Conservation (phyloP, 2,888 invertebrate species). For the Machimus rusticus region DNA sequence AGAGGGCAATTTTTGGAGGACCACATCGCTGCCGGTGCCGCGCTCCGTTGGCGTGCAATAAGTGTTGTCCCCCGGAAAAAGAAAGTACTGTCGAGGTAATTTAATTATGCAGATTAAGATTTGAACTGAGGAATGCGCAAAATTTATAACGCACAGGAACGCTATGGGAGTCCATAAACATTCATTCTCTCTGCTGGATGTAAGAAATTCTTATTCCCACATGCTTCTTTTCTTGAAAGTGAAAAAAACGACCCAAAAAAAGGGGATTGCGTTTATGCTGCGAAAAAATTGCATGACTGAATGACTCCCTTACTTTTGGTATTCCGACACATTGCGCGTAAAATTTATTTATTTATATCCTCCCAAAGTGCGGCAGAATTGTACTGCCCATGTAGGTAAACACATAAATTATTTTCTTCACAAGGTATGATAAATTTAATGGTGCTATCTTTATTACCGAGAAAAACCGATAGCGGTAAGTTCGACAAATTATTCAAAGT, state of each 20-base stretch:
- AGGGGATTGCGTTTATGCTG: background rate
- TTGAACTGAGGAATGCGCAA: background rate
- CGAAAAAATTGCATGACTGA: background rate
- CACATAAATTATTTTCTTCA: background rate
- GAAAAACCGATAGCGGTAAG: background rate
- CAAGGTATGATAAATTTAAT: background rate
- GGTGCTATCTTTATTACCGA: background rate
- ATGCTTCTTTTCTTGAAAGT: background rate
- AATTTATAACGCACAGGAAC: background rate
- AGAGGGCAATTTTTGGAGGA: background rate
- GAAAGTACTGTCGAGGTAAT: background rate
- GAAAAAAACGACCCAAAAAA: background rate
- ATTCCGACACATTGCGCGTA: background rate
- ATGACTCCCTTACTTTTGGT: background rate
- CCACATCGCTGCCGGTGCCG: background rate
- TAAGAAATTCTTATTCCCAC: background rate
- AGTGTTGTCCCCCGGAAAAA: background rate
- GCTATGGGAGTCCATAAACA: background rate
- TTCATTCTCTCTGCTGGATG: background rate
- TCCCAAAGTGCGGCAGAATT: background rate
- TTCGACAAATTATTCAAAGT: background rate
- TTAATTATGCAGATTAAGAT: background rate
- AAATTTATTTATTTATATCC: background rate
- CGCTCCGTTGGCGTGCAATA: background rate
- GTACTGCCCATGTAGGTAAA: background rate